A percentile compares a stretch with the other conserved stretches of the same genome.
Evolutionary conservation across 2,888 invertebrate genomes (phyloP).

Genomic region (Cerastis rubricosa): DNA sequence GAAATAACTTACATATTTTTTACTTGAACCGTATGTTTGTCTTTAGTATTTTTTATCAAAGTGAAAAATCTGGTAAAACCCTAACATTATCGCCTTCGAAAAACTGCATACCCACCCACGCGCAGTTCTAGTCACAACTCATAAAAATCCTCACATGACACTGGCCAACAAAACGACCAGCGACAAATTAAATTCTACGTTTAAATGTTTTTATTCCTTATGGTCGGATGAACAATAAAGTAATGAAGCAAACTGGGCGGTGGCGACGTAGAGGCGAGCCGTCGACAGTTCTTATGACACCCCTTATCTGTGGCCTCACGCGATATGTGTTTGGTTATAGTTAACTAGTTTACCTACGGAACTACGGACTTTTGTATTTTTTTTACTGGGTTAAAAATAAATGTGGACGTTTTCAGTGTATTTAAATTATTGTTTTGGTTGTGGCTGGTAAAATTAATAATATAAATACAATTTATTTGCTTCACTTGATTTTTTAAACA

Average conservation of each 20-base stretch:
- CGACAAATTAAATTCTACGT: conserved; percentile 62
- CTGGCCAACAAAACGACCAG: conserved; percentile 42
- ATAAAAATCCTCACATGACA: conserved; percentile 32
- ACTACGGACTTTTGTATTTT: conserved; percentile 49
- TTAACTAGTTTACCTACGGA: conserved; percentile 68
- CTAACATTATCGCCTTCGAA: background rate
- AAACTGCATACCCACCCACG: background rate
- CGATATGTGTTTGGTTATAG: conserved; percentile 76
- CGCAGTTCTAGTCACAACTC: background rate
- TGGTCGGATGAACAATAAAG: conserved; percentile 86
- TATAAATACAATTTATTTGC: background rate
- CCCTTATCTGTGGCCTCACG: conserved; percentile 87
- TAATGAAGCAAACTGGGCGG: conserved; percentile 83
- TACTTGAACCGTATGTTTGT: background rate
- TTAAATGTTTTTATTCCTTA: conserved; percentile 75
- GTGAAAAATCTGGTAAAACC: too few species aligned
- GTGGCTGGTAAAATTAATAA: background rate
- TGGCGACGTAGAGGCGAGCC: conserved; percentile 79
- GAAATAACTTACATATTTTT: background rate
- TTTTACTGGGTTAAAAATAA: conserved; percentile 43
- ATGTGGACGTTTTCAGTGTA: conserved; percentile 12
- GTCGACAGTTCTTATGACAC: conserved; percentile 86
- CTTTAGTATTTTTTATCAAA: background rate
- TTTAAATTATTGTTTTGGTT: conserved; percentile 13
- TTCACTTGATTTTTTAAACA: background rate